Evolutionary conservation across 2,888 invertebrate species (phyloP).

Genomic region (Cryptus viduatorius): DNA sequence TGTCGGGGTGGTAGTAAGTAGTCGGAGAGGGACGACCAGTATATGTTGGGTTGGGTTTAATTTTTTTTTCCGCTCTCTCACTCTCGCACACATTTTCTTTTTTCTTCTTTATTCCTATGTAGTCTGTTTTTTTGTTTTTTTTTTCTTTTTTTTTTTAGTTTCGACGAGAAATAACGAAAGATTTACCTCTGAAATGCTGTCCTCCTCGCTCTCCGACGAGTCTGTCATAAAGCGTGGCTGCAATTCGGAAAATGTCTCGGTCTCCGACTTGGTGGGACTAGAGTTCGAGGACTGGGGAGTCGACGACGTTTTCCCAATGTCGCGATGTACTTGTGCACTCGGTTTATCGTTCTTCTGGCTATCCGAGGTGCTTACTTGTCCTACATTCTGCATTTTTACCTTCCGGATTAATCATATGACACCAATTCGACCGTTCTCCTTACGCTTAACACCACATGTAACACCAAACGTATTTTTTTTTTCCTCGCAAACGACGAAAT

Average conservation of each 20-base stretch:
- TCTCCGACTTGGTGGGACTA: constrained; percentile 92
- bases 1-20: constrained; percentile 52
- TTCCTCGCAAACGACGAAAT: constrained; percentile 26
- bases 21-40: constrained; percentile 34
- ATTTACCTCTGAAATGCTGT: constrained; percentile 97
- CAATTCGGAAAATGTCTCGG: constrained; percentile 94
- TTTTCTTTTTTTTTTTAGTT: background rate
- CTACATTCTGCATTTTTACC: constrained; percentile 97
- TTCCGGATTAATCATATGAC: constrained; percentile 87
- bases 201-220: constrained; percentile 98
- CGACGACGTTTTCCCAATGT: constrained; percentile 86
- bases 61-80: constrained; percentile 18
- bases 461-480: constrained; percentile 31
- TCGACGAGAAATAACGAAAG: background rate
- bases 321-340: constrained; percentile 86
- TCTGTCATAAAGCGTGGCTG: constrained; percentile 96
- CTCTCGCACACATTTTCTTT: background rate
- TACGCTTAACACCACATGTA: constrained; percentile 38
- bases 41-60: constrained; percentile 46
- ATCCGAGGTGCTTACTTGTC: constrained; percentile 91
- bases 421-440: constrained; percentile 76
- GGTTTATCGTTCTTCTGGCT: constrained; percentile 88
- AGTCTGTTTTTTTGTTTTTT: constrained; percentile 24
- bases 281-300: constrained; percentile 94
- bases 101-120: constrained; percentile 19